Conservation (phyloP, 2,888 invertebrate species). For the Gari tellinella region DNA sequence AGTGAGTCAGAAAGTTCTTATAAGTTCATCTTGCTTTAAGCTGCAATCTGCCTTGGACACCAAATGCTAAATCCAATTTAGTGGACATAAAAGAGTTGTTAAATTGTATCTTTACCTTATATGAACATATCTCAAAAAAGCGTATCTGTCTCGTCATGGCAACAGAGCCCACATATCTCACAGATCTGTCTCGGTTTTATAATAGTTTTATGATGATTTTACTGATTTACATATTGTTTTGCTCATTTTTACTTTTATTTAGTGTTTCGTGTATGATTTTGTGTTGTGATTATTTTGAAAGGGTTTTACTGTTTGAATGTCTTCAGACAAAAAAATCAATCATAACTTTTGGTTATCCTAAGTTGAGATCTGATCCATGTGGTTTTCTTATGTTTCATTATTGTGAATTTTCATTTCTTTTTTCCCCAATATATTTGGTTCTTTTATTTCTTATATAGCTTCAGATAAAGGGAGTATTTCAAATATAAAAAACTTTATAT, state of each 20-base stretch:
- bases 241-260: slow-evolving; percentile 26
- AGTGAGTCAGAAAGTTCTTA: too few relatives aligned
- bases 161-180: too few relatives aligned
- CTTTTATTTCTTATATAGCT: background rate
- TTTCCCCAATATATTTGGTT: background rate
- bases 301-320: background rate
- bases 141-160: too few relatives aligned
- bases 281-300: slow-evolving; percentile 29
- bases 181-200: background rate
- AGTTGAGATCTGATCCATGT: slow-evolving; percentile 1
- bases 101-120: too few relatives aligned
- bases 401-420: slow-evolving; percentile 5
- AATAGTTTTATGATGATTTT: background rate
- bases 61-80: too few relatives aligned
- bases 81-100: too few relatives aligned
- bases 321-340: slow-evolving; percentile 25
- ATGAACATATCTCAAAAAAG: too few relatives aligned
- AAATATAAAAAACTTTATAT: too few relatives aligned
- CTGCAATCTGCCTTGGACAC: too few relatives aligned
- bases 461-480: too few relatives aligned
- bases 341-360: slow-evolving; percentile 58
- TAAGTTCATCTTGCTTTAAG: too few relatives aligned
- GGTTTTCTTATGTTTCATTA: slow-evolving; percentile 4
- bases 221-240: slow-evolving; percentile 11
- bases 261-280: slow-evolving; percentile 19